Evolutionary conservation across 2,113 vertebrate genomes (phyloP), one percentile per base, ranked within the genome.

Genomic region (Rhineura floridana): DNA sequence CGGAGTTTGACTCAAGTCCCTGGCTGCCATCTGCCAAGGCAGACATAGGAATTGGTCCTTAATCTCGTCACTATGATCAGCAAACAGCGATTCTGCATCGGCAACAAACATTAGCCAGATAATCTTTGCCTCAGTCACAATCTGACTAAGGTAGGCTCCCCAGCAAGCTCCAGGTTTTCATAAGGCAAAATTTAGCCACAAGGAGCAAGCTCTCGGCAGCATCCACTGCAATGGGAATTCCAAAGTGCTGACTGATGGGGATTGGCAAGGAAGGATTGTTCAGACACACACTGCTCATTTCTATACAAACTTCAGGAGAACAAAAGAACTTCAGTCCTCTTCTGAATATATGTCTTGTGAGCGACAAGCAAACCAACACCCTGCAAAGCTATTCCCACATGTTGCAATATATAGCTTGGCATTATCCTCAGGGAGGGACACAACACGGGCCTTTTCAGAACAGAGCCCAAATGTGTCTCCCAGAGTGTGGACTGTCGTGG

Each of bases 221-320:
- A 82, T 69, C 76, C 84, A 75, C 69, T 0, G 0, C 80, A 90
- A 73, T 80, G 39, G 75, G 89, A 90, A 88, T 72, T 83, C 0
- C 0, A 87, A 90, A 0, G 0, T 85, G 83, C 83, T 91, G 87
- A 65, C 5, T 10, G 65, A 59, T 17, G 78, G 48, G 9, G 42
- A 30, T 30, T 25, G 42, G 36, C 30, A 80, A 75, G 0, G 52
- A 77, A 50, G 48, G 72, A 36, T 8, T 80, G 62, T 62, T 78
- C 15, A 83, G n/a, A 63, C 15, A 0, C 23, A 0, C 6, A 21
- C 9, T n/a, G 0, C 30, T 23, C 36, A n/a, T 82, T 75, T 7
- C 21, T 59, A 28, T 28, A 46, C 36, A 39, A 59, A 36, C 30
- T 55, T 1, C 52, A 12, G 0, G 0, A 84, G 52, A 90, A 84